phyloP scores from a whole-genome alignment of 1,140 invertebrate genomes.

The Hylaeus anthracinus region DNA sequence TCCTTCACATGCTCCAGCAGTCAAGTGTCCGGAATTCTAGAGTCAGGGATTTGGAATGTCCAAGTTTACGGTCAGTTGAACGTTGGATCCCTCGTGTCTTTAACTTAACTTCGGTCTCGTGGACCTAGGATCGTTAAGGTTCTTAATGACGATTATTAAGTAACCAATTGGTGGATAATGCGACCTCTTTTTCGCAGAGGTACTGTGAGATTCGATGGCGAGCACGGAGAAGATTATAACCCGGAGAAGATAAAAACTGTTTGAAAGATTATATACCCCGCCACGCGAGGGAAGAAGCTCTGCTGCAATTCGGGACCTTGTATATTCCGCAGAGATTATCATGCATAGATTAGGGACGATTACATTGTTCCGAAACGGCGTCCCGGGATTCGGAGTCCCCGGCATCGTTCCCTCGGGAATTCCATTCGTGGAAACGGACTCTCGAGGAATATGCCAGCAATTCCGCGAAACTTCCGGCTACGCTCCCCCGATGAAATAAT shows the following conservation, averaged over 20 bases:
- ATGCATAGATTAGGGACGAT: constrained; percentile 59
- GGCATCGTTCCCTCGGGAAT: constrained; percentile 27
- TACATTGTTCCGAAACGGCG: constrained; percentile 53
- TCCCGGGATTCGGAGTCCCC: not conserved
- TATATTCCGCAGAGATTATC: constrained; percentile 46
- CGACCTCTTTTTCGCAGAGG: not conserved
- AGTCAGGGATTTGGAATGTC: no score
- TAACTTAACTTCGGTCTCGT: no score
- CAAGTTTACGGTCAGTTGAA: no score
- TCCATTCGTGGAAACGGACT: constrained; percentile 17
- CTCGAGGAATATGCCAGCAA: not conserved
- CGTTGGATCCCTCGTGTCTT: no score
- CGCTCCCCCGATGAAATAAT: not conserved
- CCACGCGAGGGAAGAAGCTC: not conserved
- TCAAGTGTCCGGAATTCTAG: no score
- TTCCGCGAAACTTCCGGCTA: not conserved
- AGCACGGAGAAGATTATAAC: not conserved
- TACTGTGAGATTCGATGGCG: not conserved
- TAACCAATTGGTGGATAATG: no score
- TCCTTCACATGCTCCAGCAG: no score
- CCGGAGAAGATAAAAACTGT: constrained; percentile 6
- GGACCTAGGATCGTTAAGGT: no score
- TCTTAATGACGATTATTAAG: no score
- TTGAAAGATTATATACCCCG: no score
- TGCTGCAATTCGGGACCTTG: not conserved